These are phyloP conservation scores for Brenthis ino DNA, from an alignment of 2,888 invertebrate genomes.

Conservation along the genomic window DNA sequence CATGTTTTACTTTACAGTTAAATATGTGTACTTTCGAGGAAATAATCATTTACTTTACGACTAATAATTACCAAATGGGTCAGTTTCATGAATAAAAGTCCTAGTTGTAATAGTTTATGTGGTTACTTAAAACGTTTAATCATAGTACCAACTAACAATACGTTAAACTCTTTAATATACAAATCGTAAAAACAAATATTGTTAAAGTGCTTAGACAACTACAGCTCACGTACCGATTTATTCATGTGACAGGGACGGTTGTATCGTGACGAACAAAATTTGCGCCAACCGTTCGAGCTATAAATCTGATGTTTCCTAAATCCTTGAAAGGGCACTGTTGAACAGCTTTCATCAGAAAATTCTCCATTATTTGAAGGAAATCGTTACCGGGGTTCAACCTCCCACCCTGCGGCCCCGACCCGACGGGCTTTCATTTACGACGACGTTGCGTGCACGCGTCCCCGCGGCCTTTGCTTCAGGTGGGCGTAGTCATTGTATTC, in stretches of 20 bases:
- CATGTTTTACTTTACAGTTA: not conserved
- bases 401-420: slow-evolving; percentile 69
- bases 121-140: slow-evolving; percentile 48
- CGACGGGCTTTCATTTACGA: slow-evolving; percentile 75
- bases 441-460: slow-evolving; percentile 78
- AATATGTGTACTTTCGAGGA: not conserved
- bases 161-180: slow-evolving; percentile 54
- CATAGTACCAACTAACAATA: slow-evolving; percentile 36
- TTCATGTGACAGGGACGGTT: slow-evolving; percentile 63
- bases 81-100: too few relatives aligned
- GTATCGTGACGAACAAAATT: slow-evolving; percentile 68
- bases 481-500: slow-evolving; percentile 78
- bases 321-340: slow-evolving; percentile 73
- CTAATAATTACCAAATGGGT: too few relatives aligned
- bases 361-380: slow-evolving; percentile 80
- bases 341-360: slow-evolving; percentile 79
- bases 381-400: slow-evolving; percentile 77
- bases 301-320: slow-evolving; percentile 74
- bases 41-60: not conserved
- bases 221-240: slow-evolving; percentile 53
- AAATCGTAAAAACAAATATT: slow-evolving; percentile 11
- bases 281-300: slow-evolving; percentile 64
- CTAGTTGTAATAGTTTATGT: too few relatives aligned
- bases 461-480: slow-evolving; percentile 76
- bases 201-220: slow-evolving; percentile 44